phyloP scores from a whole-genome alignment of 2,113 vertebrate species.

The Uria aalge region DNA sequence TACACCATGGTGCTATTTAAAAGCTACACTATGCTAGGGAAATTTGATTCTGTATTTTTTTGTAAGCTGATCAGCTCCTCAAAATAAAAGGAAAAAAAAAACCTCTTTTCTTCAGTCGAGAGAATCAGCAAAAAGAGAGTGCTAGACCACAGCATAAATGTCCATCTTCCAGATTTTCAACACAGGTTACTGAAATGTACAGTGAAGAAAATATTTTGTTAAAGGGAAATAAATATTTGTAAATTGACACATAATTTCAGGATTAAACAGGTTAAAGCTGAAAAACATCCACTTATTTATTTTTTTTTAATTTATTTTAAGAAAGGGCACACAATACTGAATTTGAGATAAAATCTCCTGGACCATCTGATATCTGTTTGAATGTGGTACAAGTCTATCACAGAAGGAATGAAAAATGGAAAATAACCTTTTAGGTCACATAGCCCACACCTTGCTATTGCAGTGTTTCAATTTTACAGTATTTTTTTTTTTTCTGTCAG shows the following conservation, averaged over 20 bases:
- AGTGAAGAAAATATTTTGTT: neutral
- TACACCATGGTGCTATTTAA: neutral
- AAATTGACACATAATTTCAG: neutral
- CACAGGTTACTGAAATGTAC: neutral
- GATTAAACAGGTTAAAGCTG: neutral
- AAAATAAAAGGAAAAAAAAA: neutral
- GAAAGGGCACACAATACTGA: neutral
- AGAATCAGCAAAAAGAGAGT: neutral
- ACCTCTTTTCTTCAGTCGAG: neutral
- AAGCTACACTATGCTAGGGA: neutral
- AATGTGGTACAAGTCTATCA: neutral
- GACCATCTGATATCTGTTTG: neutral
- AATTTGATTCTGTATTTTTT: neutral
- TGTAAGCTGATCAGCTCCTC: neutral
- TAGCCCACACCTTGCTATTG: neutral
- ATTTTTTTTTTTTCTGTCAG: neutral
- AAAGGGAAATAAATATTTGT: neutral
- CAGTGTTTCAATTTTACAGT: neutral
- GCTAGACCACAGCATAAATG: neutral
- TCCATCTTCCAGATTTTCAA: neutral
- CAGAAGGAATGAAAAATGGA: neutral
- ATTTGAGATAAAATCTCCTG: neutral
- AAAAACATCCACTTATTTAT: neutral
- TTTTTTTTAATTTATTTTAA: neutral
- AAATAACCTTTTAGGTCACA: neutral